These are phyloP conservation scores for Gymnoscopelus braueri DNA, from an alignment of 2,797 vertebrate genomes.

Conservation along the genomic window DNA sequence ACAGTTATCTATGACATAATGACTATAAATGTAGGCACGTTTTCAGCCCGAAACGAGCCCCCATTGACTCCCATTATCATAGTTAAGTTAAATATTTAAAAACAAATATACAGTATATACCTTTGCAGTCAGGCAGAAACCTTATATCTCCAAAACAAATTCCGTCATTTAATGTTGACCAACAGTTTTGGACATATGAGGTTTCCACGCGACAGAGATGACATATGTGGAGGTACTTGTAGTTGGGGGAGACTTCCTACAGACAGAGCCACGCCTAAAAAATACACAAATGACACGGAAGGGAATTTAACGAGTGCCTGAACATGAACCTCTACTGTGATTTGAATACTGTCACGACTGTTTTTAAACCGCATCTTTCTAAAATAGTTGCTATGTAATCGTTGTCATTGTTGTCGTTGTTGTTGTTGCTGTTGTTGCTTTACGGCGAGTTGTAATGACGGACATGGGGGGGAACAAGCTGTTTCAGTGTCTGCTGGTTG, in stretches of 20 bases:
- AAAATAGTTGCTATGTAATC: conserved; percentile 38
- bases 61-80: too few species aligned
- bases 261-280: background rate
- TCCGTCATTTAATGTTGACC: too few species aligned
- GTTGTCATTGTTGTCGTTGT: conserved; percentile 3
- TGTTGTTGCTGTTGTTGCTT: background rate
- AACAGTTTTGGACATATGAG: too few species aligned
- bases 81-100: too few species aligned
- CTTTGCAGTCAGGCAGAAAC: too few species aligned
- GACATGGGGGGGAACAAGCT: background rate
- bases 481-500: background rate
- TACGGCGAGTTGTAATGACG: conserved; percentile 7
- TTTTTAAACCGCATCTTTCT: background rate
- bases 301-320: conserved; percentile 58
- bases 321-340: conserved; percentile 55
- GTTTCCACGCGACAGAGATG: too few species aligned
- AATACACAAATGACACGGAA: conserved; percentile 5
- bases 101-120: too few species aligned
- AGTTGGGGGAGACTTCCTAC: background rate
- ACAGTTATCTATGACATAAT: too few species aligned
- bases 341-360: conserved; percentile 31
- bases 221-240: background rate
- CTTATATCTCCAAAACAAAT: too few species aligned
- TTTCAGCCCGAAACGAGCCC: too few species aligned
- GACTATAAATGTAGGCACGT: too few species aligned